phyloP scores from a whole-genome alignment of 2,797 vertebrate species.

The Arrhamphus sclerolepis region DNA sequence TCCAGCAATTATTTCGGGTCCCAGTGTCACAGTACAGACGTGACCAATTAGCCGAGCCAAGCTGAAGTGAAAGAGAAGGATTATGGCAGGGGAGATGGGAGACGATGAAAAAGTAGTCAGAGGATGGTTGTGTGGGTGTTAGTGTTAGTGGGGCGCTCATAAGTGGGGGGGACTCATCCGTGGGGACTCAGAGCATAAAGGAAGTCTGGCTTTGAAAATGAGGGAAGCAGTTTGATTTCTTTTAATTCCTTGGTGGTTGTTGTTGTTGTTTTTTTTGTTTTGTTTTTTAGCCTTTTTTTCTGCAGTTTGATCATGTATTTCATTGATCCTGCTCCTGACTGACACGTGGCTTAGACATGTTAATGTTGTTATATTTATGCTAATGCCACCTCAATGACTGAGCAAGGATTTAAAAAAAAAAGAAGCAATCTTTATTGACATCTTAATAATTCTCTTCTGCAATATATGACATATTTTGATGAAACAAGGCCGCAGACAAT shows the following conservation, averaged over 20 bases:
- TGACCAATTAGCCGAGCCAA: slow-evolving; percentile 82
- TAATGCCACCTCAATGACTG: slow-evolving; percentile 47
- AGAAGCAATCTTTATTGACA: slow-evolving; percentile 63
- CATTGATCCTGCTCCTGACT: slow-evolving; percentile 68
- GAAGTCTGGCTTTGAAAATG: slow-evolving; percentile 51
- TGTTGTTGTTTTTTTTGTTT: too few relatives aligned
- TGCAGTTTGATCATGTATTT: slow-evolving; percentile 57
- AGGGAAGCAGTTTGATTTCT: slow-evolving; percentile 34
- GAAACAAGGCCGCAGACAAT: slow-evolving; percentile 55
- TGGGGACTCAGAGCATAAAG: slow-evolving; percentile 58
- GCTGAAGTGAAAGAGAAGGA: slow-evolving; percentile 73
- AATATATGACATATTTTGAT: slow-evolving; percentile 62
- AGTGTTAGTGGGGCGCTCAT: slow-evolving; percentile 24
- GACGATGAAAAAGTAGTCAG: slow-evolving; percentile 60
- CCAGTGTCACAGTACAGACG: slow-evolving; percentile 77
- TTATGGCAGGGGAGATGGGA: slow-evolving; percentile 68
- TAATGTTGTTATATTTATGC: slow-evolving; percentile 64
- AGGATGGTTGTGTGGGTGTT: slow-evolving; percentile 36
- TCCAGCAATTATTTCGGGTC: slow-evolving; percentile 83
- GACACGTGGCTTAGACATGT: slow-evolving; percentile 60
- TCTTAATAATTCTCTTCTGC: slow-evolving; percentile 61
- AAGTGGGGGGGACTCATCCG: slow-evolving; percentile 34
- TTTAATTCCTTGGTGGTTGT: slow-evolving; percentile 5
- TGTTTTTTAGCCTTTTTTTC: too few relatives aligned
- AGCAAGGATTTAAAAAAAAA: slow-evolving; percentile 39